Evolutionary conservation across 1,140 invertebrate species (phyloP), one percentile per base, ranked within the genome.

Genomic region (Drosophila paulistorum): DNA sequence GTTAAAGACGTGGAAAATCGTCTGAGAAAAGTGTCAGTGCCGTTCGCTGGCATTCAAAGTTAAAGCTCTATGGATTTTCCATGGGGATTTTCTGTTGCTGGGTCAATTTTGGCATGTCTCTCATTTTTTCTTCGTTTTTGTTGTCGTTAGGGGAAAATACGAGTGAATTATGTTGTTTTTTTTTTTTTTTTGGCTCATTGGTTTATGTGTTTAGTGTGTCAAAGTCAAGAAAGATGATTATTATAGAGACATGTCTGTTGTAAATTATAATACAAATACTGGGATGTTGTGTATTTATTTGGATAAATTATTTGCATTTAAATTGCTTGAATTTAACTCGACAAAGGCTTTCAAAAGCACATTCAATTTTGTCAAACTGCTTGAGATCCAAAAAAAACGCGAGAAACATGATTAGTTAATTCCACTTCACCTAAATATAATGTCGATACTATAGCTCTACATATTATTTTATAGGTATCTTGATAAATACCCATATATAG

Each of bases 221-320:
- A 77, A 77, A 77, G 74, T 77, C 60, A 59, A 54, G 41, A 42
- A 69, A 37, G 68, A 26, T 33, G 54, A 60, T 51, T 51, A 51
- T 11, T 51, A 51, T 51, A 11, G 45, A 51, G 45, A 51, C 45
- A 51, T 51, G 45, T 51, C 45, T 20, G 45, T 51, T 51, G 20
- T 51, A 51, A 51, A 51, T 51, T 51, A 51, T 23, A 51, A 51
- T 23, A 23, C 45, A 23, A 51, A 51, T 23, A 51, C 17, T 20
- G 7, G 17, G 45, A 51, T 51, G 7, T 48, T 45, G 42, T 17
- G 17, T 20, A 20, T 14, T 7, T 14, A 7, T 37, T 39, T 39
- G 3, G 11, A 13, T 13, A 39, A 13, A 4, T 39, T 5, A 13
- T 39, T 5, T 39, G 37, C 37, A 39, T 39, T 13, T 39, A n/a